phyloP scores from a whole-genome alignment of 2,888 invertebrate species.

The Lycocerus yunnanus region DNA sequence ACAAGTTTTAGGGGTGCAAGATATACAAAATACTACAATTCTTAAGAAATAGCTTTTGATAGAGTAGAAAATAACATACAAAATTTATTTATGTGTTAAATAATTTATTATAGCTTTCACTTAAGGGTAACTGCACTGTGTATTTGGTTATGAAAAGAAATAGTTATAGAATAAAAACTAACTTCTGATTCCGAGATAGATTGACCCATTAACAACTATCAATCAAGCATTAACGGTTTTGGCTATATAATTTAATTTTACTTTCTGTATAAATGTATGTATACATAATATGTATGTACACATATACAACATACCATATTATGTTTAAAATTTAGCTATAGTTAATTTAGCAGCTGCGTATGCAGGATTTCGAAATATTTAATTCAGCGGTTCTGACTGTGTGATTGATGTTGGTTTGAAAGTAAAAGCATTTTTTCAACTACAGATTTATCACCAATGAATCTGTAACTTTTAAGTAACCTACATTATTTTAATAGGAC shows the following conservation, averaged over 20 bases:
- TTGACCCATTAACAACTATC: background rate
- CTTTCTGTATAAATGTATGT: too few relatives aligned
- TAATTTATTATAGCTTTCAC: background rate
- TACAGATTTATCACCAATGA: background rate
- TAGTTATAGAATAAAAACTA: background rate
- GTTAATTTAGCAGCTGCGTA: background rate
- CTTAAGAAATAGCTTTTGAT: background rate
- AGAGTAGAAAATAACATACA: background rate
- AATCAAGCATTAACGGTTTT: too few relatives aligned
- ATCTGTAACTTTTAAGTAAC: background rate
- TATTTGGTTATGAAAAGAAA: background rate
- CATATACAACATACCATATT: background rate
- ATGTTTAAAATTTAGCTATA: background rate
- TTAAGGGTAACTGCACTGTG: background rate
- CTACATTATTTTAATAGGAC: background rate
- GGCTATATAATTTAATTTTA: too few relatives aligned
- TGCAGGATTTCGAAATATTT: background rate
- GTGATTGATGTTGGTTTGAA: background rate
- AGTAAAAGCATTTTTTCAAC: background rate
- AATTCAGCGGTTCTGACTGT: background rate
- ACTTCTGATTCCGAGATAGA: background rate
- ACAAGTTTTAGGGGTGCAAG: slow-evolving; percentile 23
- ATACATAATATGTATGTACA: too few relatives aligned
- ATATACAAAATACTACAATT: slow-evolving; percentile 10
- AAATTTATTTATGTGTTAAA: background rate